These are phyloP conservation scores for Dasysyrphus albostriatus DNA, from an alignment of 2,888 invertebrate species.

Conservation along the genomic window DNA sequence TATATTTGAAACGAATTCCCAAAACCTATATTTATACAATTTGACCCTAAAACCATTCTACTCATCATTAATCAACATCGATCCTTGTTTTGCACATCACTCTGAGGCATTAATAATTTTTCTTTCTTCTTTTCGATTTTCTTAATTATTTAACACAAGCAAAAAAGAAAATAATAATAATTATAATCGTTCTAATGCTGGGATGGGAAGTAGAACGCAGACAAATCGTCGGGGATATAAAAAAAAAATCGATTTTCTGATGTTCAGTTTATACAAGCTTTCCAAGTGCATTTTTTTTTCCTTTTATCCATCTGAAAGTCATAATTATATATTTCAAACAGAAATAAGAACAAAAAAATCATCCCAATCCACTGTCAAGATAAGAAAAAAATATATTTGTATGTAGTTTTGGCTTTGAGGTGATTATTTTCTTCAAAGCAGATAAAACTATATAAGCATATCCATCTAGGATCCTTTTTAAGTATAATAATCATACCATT, in stretches of 20 bases:
- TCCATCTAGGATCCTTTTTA: not conserved
- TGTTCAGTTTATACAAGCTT: not conserved
- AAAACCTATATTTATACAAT: not conserved
- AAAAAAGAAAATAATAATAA: not conserved
- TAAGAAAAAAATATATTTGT: constrained; percentile 3
- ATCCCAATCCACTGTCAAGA: constrained; percentile 10
- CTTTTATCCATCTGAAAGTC: constrained; percentile 3
- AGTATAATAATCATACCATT: constrained; percentile 17
- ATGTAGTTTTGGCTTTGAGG: not conserved
- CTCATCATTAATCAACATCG: constrained; percentile 13
- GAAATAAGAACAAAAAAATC: constrained; percentile 1
- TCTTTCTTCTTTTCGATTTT: not conserved
- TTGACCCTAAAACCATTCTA: not conserved
- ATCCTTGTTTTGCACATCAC: constrained; percentile 4
- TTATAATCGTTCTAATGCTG: not conserved
- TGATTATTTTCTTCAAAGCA: constrained; percentile 15
- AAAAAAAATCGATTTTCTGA: constrained; percentile 7
- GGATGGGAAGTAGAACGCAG: not conserved
- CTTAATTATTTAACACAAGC: not conserved
- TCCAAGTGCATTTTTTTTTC: constrained; percentile 10
- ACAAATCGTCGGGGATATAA: not conserved
- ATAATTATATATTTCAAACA: constrained; percentile 23
- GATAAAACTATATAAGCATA: not conserved
- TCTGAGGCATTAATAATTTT: constrained; percentile 2
- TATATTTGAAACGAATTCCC: not conserved